Base-by-base conservation (phyloP, 2,888 invertebrate genomes). In the Chaitophorus viminalis region DNA sequence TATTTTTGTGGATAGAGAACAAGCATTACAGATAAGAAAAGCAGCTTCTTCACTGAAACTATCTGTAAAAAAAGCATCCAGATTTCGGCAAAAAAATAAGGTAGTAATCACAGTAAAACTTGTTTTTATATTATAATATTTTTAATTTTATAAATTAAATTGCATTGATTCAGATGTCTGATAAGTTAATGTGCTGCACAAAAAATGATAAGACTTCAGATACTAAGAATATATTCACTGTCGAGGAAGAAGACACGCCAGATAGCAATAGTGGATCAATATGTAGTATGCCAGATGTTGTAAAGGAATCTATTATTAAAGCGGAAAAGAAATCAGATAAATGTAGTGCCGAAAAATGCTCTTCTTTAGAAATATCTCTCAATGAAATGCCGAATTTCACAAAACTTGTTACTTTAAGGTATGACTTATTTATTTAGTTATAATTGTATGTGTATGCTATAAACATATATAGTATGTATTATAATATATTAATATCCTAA, bases 221-320 rank as follows among this genome's bases (percentile, higher is more conserved):
- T 25, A 78, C 5, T 46, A 87, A 96, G 0, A 91, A 96, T 4
- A 94, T 96, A 60, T 96, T 96, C 90, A 95, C 96, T 8, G 96
- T 96, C 82, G 95, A 96, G 2, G 96, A 96, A 92, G 96, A 96
- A 81, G 92, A 90, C 78, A 88, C 88, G 3, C 74, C 75, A 8
- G 89, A 89, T 52, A 85, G 83, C 75, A 33, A 85, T 46, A 89
- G 89, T 17, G 89, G 90, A 82, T 90, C 91, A 60, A 89, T 90
- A 25, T 90, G 91, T 78, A 91, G 91, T 54, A 92, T 92, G 89
- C 92, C 92, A 3, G 92, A 92, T 81, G 91, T 92, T 1, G 92
- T 92, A 4, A 92, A 91, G 88, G 92, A 92, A 89, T 92, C 92
- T 3, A 90, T 92, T 60, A 89, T 96, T 95, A 82, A 77, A 39